Conservation (phyloP, 2,888 invertebrate species). For the Pardosa pseudoannulata region DNA sequence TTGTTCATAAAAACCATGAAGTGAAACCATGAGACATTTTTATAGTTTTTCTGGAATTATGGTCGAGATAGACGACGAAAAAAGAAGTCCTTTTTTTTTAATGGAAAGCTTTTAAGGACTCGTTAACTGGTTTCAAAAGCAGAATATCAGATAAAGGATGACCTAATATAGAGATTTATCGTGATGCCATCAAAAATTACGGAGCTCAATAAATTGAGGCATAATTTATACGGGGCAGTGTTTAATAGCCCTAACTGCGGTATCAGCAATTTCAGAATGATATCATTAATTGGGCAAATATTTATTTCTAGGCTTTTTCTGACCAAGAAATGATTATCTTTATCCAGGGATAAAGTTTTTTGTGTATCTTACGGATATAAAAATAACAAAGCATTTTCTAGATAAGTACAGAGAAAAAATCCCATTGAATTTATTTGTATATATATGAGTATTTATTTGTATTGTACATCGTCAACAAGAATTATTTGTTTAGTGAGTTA, state of each 20-base stretch:
- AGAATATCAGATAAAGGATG: not conserved
- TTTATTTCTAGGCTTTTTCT: not conserved
- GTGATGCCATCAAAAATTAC: not conserved
- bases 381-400: too few relatives aligned
- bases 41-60: too few relatives aligned
- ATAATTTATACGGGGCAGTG: not conserved
- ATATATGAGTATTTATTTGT: too few relatives aligned
- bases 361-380: too few relatives aligned
- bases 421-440: too few relatives aligned
- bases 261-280: not conserved
- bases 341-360: not conserved
- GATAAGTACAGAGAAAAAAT: too few relatives aligned
- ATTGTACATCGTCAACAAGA: too few relatives aligned
- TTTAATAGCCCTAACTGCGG: not conserved
- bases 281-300: slow-evolving; percentile 10
- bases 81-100: too few relatives aligned
- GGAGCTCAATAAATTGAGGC: not conserved
- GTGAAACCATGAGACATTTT: too few relatives aligned
- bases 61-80: too few relatives aligned
- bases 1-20: too few relatives aligned
- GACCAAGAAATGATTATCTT: not conserved
- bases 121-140: not conserved
- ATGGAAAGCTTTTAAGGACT: not conserved
- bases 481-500: too few relatives aligned
- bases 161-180: not conserved